phyloP scores from a whole-genome alignment of 2,888 invertebrate genomes.

The Pristionchus exspectatus region DNA sequence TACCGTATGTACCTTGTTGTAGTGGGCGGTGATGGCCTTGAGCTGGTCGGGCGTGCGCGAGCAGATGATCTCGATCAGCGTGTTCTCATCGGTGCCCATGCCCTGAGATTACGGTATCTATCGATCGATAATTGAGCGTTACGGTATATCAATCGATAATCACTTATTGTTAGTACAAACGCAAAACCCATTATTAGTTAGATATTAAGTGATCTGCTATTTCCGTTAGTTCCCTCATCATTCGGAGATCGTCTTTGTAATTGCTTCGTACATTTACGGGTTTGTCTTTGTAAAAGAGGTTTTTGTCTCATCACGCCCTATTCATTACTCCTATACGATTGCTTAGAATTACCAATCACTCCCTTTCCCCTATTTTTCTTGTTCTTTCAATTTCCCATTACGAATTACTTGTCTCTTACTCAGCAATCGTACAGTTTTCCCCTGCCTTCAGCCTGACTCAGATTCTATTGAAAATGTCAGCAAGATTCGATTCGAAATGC shows the following conservation, averaged over 20 bases:
- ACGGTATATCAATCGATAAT: background rate
- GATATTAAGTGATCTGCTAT: no score
- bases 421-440: constrained; percentile 1
- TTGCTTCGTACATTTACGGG: no score
- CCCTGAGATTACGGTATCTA: constrained; percentile 83
- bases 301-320: no score
- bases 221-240: no score
- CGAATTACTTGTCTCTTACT: background rate
- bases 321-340: no score
- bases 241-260: no score
- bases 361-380: background rate
- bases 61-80: constrained; percentile 91
- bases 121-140: no score
- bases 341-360: background rate
- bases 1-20: constrained; percentile 63
- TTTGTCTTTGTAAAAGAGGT: no score
- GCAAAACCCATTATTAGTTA: no score
- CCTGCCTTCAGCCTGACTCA: background rate
- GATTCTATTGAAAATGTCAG: background rate
- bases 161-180: no score
- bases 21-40: constrained; percentile 79
- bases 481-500: background rate
- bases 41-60: constrained; percentile 87
- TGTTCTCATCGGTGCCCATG: constrained; percentile 88
- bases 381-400: background rate